Evolutionary conservation across 2,797 vertebrate genomes (phyloP), one percentile per base, ranked within the genome.

Genomic region (Todus mexicanus): DNA sequence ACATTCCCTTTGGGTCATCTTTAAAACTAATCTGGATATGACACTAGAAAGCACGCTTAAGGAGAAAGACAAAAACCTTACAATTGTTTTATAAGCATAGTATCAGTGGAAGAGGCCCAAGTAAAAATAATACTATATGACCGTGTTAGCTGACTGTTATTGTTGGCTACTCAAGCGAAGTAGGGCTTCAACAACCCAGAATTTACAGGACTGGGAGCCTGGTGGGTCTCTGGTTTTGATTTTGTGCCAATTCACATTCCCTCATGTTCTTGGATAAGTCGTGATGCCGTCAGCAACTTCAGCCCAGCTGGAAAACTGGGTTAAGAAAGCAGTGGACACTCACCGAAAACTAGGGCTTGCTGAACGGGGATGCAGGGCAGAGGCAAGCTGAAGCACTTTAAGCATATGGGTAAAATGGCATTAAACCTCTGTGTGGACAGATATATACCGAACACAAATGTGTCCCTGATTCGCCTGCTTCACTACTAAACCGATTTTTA

Each of bases 101-200:
- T 73, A 86, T 73, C 45, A 60, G 56, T n/a, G 26, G 63, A 93
- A 91, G 74, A 88, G 26, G 56, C 59, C 82, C 4, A 4, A 91
- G 53, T 61, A 79, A 84, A 89, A 94, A 89, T 78, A 89, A 75
- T 77, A 87, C 68, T 40, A 42, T 43, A 69, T 78, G 56, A 77
- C 51, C 66, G 12, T 51, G 86, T 81, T 81, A 87, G 60, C 73
- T 59, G 29, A 65, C 75, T 90, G 60, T 86, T 95, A 86, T 86
- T 94, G 74, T 81, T 94, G 89, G 91, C 92, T 81, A 82, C 73
- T 92, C 80, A 78, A 92, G 89, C 57, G 78, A 95, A 77, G 79
- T 3, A 94, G 73, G 48, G 40, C 76, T 93, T 91, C 82, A 78
- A 64, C 68, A 91, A 73, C 51, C 29, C 76, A 76, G 72, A 74